Evolutionary conservation across 2,797 vertebrate species (phyloP), one percentile per base, ranked within the genome.

Genomic region (Pitangus sulphuratus): DNA sequence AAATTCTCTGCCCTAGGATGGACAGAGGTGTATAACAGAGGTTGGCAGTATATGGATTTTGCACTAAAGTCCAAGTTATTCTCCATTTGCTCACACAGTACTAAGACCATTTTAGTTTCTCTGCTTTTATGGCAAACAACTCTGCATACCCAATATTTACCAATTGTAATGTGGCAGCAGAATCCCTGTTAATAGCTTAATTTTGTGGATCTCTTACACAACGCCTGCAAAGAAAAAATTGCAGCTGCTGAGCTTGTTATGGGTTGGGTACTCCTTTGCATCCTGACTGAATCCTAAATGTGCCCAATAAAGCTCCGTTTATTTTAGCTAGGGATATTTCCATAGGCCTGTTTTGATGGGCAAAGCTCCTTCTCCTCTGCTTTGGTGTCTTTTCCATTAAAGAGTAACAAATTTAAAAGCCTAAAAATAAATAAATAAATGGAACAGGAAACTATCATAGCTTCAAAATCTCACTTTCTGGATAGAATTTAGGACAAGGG

Each of bases 301-400:
- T 66, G 82, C 53, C 87, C 44, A 85, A 44, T 45, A 92, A 64
- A 81, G 64, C 40, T 84, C 65, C 60, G 60, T 94, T 95, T 95
- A 74, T 91, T 96, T 96, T 91, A 95, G 74, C 66, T 84, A 18
- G 56, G 51, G 45, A 62, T 74, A 91, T 94, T 95, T 58, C 40
- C 51, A 65, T 51, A 85, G 15, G 60, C 44, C 60, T 92, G 69
- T 90, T 93, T 94, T 31, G 75, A 79, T 50, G 80, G 92, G 88
- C 64, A 58, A 56, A 80, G 68, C 45, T 83, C 66, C 82, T 77
- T 78, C 90, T 33, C 28, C 44, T 79, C 50, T 33, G 50, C 91
- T 95, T 87, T 53, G 79, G 93, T 74, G 87, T 87, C 90, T 78
- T 70, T 93, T 84, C 80, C 75, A 87, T 79, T 91, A 81, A 82